Evolutionary conservation across 1,140 invertebrate species (phyloP).

Genomic region (Tribolium castaneum): DNA sequence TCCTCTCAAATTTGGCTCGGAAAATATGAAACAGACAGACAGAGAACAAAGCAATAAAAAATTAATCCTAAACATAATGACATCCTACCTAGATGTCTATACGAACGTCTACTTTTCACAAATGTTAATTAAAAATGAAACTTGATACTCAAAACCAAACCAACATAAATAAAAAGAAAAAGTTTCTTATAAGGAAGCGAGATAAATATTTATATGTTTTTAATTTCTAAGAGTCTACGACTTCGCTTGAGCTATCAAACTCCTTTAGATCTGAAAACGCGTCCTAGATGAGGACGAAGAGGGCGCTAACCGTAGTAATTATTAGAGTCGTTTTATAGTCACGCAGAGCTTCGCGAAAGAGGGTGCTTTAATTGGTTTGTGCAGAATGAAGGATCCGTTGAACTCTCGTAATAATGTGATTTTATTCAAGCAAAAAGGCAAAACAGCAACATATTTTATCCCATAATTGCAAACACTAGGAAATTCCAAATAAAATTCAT

Average conservation of each 20-base stretch:
- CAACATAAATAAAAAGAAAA: too few species aligned
- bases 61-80: too few species aligned
- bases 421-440: not conserved
- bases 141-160: too few species aligned
- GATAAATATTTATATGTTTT: too few species aligned
- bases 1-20: too few species aligned
- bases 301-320: not conserved
- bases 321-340: not conserved
- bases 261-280: not conserved
- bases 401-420: not conserved
- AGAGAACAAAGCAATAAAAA: too few species aligned
- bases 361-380: not conserved
- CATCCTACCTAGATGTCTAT: too few species aligned
- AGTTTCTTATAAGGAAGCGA: too few species aligned
- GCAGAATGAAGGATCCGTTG: not conserved
- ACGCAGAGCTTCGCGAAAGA: not conserved
- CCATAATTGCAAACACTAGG: not conserved
- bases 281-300: not conserved
- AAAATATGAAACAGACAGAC: too few species aligned
- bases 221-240: too few species aligned
- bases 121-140: too few species aligned
- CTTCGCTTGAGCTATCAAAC: not conserved
- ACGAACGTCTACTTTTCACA: too few species aligned
- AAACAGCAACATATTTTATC: not conserved
- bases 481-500: not conserved